Evolutionary conservation across 2,113 vertebrate genomes (phyloP), one percentile per base, ranked within the genome.

Genomic region (Pagrus major): DNA sequence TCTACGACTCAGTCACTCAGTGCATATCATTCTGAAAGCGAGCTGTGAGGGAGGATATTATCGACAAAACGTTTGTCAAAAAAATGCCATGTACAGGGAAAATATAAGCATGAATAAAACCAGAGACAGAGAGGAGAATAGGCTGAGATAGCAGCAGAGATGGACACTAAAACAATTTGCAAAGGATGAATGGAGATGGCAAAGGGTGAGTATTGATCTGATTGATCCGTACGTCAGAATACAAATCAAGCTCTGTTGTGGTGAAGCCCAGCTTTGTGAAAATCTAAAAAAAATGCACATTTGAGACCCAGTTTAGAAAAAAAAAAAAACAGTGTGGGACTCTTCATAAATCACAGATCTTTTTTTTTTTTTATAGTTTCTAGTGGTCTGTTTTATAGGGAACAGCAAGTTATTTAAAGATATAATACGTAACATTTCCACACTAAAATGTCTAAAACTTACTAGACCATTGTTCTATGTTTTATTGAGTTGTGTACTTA

Each of bases 151-250:
- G 68, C 41, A n/a, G 5, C n/a, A 55, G 42, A 73, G 80, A 67
- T 46, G 60, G 41, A 49, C 47, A 63, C 18, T 67, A 42, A 78
- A 77, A 49, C 46, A 44, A 73, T 77, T 47, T 79, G 67, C 60
- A 58, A n/a, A 23, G 76, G 73, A 33, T 84, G 70, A 87, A 67
- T 49, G 65, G 27, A 76, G 47, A 66, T 41, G 27, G 73, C 33
- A 76, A 78, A 61, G 65, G 42, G n/a, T 49, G 20, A 65, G 9
- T 69, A 89, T 86, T 87, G 89, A 90, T 89, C 61, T 54, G 49
- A 85, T 71, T 39, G 79, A 88, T 77, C 55, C 3, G 1, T 9
- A 51, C 33, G 44, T 83, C 65, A 73, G 68, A 71, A 59, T 44
- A 41, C 33, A 78, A 73, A 75, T 70, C 60, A 76, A 70, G 44